A percentile compares a stretch with the other conserved stretches of the same genome.
Conservation (phyloP, 2,888 invertebrate species). For the Tenthredo mesomela region DNA sequence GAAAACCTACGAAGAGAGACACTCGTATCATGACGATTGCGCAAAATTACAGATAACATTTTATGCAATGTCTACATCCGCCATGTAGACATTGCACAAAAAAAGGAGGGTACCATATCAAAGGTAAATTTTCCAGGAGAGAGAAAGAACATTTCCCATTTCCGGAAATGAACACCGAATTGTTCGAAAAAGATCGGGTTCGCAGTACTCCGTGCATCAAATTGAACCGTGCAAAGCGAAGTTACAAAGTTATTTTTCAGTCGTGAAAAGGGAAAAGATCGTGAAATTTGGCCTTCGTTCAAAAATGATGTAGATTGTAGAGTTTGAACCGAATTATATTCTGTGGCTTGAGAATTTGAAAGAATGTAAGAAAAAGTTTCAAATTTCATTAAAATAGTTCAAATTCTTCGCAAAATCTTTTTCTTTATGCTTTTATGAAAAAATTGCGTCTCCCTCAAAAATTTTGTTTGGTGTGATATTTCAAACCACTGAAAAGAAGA, state of each 20-base stretch:
- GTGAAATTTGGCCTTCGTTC: neutral
- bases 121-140: neutral
- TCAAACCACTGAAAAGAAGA: too few species aligned
- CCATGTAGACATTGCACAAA: neutral
- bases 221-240: neutral
- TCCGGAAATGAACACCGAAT: neutral
- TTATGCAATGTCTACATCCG: neutral
- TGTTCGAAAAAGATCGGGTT: neutral
- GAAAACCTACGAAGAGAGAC: neutral
- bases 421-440: neutral
- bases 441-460: neutral
- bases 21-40: neutral
- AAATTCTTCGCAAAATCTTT: neutral
- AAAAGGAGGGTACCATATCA: neutral
- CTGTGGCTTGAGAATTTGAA: neutral
- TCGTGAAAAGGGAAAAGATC: neutral
- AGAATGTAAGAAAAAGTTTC: neutral
- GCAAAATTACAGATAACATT: neutral
- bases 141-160: neutral
- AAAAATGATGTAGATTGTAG: neutral
- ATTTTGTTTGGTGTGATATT: neutral
- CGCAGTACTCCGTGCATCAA: neutral
- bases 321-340: neutral
- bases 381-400: neutral
- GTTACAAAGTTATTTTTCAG: neutral